A percentile compares a stretch with the other conserved stretches of the same genome.
These are phyloP conservation scores for Zhuqinia jingwanae DNA, from an alignment of 2,888 invertebrate species.

Conservation along the genomic window DNA sequence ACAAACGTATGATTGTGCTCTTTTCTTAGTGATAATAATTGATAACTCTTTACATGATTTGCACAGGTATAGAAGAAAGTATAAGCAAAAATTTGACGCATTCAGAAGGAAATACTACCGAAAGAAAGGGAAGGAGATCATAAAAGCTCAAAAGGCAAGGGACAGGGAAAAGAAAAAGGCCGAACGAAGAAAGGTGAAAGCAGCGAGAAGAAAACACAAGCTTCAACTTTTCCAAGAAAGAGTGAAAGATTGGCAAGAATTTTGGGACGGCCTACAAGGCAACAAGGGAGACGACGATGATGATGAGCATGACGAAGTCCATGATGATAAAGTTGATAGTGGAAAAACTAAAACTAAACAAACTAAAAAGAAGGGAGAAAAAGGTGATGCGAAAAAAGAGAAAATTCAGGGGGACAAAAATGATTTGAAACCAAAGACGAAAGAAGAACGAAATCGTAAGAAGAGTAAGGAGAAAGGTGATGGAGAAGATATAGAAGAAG, in stretches of 20 bases:
- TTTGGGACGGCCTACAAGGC: neutral
- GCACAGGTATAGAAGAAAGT: constrained; percentile 51
- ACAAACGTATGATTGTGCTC: neutral
- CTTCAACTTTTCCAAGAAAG: constrained; percentile 19
- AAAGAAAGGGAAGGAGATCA: constrained; percentile 29
- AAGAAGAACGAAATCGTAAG: neutral
- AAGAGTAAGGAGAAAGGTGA: neutral
- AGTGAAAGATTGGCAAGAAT: constrained; percentile 11
- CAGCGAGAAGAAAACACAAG: constrained; percentile 38
- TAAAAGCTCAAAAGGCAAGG: constrained; percentile 3
- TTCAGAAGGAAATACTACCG: constrained; percentile 43
- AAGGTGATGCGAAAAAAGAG: constrained; percentile 16
- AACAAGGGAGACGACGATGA: neutral
- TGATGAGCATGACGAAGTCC: neutral
- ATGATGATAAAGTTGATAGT: neutral
- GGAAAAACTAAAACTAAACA: too few relatives aligned
- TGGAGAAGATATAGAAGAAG: constrained; percentile 35
- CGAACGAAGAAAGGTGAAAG: constrained; percentile 30
- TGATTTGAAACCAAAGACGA: neutral
- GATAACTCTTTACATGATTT: neutral
- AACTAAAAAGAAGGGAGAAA: neutral
- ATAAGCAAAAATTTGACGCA: constrained; percentile 32
- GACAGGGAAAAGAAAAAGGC: constrained; percentile 34
- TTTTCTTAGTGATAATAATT: neutral
- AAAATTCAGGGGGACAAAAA: neutral